Evolutionary conservation across 2,113 vertebrate genomes (phyloP).

Genomic region (Accipiter cooperii): DNA sequence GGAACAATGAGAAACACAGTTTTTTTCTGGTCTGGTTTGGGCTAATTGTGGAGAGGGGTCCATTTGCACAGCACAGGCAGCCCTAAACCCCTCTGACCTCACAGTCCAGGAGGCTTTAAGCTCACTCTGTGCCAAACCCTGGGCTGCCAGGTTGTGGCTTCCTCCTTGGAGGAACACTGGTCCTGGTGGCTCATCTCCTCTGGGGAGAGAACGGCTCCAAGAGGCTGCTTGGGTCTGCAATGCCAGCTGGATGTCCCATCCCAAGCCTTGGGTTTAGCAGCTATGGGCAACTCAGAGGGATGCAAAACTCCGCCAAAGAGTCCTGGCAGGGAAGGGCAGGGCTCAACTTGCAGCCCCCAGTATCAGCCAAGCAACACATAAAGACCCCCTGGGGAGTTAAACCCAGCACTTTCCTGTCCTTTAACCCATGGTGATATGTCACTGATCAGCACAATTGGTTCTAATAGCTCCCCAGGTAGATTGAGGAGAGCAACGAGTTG

Average conservation of each 20-base stretch:
- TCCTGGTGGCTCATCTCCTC: not conserved
- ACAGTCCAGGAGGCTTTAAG: rapidly evolving
- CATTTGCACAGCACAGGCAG: rapidly evolving
- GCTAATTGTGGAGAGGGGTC: not conserved
- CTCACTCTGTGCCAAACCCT: not conserved
- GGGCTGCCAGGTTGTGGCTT: rapidly evolving
- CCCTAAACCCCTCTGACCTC: not conserved
- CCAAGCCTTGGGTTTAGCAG: not conserved
- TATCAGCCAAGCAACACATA: not conserved
- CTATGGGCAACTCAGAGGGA: rapidly evolving
- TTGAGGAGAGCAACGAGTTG: conserved; percentile 69
- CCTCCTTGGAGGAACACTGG: rapidly evolving
- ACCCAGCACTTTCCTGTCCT: not conserved
- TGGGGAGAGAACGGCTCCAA: not conserved
- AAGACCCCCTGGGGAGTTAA: not conserved
- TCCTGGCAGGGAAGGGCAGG: not conserved
- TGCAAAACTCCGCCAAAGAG: not conserved
- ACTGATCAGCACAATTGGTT: conserved; percentile 53
- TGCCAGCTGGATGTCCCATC: not conserved
- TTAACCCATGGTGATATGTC: conserved; percentile 55
- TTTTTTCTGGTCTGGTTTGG: not conserved
- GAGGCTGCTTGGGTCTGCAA: not conserved
- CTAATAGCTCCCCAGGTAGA: conserved; percentile 69
- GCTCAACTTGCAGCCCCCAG: not conserved
- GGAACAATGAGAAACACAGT: not conserved